Conservation (phyloP, 2,113 vertebrate species). For the Pholis gunnellus region DNA sequence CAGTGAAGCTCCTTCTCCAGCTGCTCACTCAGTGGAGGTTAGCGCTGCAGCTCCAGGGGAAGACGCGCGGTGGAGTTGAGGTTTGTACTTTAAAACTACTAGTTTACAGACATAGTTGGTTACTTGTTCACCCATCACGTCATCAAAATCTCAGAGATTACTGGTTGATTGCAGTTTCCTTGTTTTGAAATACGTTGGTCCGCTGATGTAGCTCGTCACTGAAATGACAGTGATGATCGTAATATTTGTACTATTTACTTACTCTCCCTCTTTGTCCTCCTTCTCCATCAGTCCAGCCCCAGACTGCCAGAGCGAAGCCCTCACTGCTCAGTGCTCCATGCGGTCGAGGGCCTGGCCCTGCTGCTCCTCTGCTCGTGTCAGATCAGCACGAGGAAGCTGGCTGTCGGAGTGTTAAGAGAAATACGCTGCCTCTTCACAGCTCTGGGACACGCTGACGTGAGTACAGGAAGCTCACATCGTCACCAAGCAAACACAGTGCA, state of each 20-base stretch:
- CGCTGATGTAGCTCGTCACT: background rate
- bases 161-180: background rate
- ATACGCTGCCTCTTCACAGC: constrained; percentile 93
- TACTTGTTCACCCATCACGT: background rate
- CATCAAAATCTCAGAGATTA: background rate
- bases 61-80: constrained; percentile 88
- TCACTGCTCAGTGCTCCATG: constrained; percentile 94
- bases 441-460: constrained; percentile 95
- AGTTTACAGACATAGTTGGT: background rate
- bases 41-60: constrained; percentile 92
- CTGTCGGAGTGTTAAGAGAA: constrained; percentile 94
- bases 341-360: constrained; percentile 94
- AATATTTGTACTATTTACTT: background rate
- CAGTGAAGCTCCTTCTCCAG: constrained; percentile 96
- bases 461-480: constrained; percentile 45
- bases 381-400: constrained; percentile 94
- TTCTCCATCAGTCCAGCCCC: constrained; percentile 87
- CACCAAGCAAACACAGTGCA: background rate
- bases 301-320: constrained; percentile 88
- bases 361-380: constrained; percentile 97
- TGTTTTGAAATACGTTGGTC: background rate
- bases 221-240: background rate
- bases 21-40: constrained; percentile 97
- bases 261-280: constrained; percentile 12
- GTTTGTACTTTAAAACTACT: constrained; percentile 71